Evolutionary conservation across 1,140 invertebrate species (phyloP).

Genomic region (Brevipalpus yothersi): DNA sequence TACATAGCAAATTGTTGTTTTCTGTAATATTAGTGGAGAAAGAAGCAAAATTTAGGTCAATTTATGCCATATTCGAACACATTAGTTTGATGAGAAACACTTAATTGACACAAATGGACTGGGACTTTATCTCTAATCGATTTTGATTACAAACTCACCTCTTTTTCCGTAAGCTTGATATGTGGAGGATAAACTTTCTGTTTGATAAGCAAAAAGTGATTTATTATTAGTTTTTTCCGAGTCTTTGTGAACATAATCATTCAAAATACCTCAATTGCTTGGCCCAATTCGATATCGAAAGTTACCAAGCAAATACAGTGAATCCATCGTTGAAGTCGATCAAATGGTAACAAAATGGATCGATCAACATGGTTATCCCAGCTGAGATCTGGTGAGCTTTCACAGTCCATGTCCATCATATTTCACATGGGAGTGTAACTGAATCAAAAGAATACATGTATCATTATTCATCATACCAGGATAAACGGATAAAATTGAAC

Average conservation of each 20-base stretch:
- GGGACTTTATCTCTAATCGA: no score
- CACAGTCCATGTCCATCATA: no score
- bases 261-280: slow-evolving; percentile 57
- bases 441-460: no score
- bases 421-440: no score
- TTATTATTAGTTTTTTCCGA: no score
- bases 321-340: slow-evolving; percentile 49
- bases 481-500: no score
- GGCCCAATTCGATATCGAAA: slow-evolving; percentile 91
- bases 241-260: background rate
- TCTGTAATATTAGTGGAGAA: slow-evolving; percentile 20
- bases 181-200: slow-evolving; percentile 62
- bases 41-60: background rate
- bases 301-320: slow-evolving; percentile 92
- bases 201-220: background rate
- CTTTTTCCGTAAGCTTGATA: slow-evolving; percentile 59
- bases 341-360: slow-evolving; percentile 20
- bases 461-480: no score
- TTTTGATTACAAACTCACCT: slow-evolving; percentile 18
- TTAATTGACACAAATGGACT: no score
- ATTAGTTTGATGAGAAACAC: no score
- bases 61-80: no score
- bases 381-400: no score
- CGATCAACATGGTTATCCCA: background rate
- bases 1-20: slow-evolving; percentile 88